Percentiles rank a stretch among this genome's conserved stretches.
Evolutionary conservation across 2,888 invertebrate genomes (phyloP).

Genomic region (Pocota personata): DNA sequence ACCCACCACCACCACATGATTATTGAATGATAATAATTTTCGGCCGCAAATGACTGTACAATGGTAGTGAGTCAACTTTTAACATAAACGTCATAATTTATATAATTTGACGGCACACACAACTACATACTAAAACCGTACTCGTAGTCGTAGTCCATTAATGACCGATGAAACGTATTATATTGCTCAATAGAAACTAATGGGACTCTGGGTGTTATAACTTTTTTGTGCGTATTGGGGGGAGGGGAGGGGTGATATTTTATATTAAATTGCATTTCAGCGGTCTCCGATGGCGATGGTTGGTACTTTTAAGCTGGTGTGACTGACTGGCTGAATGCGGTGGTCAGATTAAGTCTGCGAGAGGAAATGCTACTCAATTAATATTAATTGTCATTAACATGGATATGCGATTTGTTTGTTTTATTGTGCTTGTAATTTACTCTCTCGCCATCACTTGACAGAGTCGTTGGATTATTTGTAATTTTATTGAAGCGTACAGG

Average conservation of each 20-base stretch:
- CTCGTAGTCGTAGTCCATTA: slow-evolving; percentile 9
- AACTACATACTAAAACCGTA: neutral
- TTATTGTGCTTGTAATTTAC: too few species aligned
- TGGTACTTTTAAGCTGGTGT: slow-evolving; percentile 2
- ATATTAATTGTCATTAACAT: slow-evolving; percentile 19
- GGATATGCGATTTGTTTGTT: neutral
- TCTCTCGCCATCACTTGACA: too few species aligned
- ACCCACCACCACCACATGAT: neutral
- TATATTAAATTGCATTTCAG: neutral
- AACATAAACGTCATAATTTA: slow-evolving; percentile 46
- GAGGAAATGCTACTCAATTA: slow-evolving; percentile 12
- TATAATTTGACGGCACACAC: slow-evolving; percentile 10
- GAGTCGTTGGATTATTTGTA: too few species aligned
- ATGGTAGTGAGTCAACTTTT: slow-evolving; percentile 31
- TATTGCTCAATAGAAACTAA: slow-evolving; percentile 47
- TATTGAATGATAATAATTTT: slow-evolving; percentile 46
- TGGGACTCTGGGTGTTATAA: neutral
- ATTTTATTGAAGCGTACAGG: too few species aligned
- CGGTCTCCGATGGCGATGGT: neutral
- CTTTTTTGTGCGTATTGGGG: neutral
- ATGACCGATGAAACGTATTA: slow-evolving; percentile 37
- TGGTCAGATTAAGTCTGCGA: neutral
- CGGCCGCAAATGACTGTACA: slow-evolving; percentile 10
- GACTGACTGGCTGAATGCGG: neutral
- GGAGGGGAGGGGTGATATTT: neutral